Percentiles rank a stretch among this genome's conserved stretches.
These are phyloP conservation scores for Drosophila sordidula DNA, from an alignment of 2,888 invertebrate genomes.

Conservation along the genomic window DNA sequence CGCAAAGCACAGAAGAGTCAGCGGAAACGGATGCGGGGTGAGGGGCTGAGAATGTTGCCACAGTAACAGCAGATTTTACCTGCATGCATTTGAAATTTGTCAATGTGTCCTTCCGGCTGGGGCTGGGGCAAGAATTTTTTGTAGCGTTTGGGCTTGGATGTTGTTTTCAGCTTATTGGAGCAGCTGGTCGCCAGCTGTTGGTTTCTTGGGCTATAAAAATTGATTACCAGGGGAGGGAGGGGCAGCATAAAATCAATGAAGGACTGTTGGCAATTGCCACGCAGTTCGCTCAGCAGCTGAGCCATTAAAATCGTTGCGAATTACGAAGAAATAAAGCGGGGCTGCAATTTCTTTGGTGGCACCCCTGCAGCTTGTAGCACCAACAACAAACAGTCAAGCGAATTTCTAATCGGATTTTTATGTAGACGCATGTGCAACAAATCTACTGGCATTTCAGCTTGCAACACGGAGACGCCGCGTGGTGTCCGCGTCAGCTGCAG, in stretches of 20 bases:
- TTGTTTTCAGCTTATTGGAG: constrained; percentile 33
- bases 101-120: constrained; percentile 24
- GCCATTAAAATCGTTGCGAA: constrained; percentile 35
- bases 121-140: constrained; percentile 1
- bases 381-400: constrained; percentile 14
- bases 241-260: constrained; percentile 61
- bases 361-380: constrained; percentile 10
- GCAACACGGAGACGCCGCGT: constrained; percentile 1
- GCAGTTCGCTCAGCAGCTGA: constrained; percentile 44
- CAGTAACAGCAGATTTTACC: constrained; percentile 20
- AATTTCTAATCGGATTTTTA: constrained; percentile 25
- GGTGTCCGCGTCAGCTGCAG: not conserved
- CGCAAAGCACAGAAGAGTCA: not conserved
- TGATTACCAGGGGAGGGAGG: constrained; percentile 50
- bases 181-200: constrained; percentile 19
- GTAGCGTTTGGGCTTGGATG: not conserved
- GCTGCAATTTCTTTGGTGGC: not conserved
- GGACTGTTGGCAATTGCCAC: constrained; percentile 48
- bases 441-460: constrained; percentile 19
- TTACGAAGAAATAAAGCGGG: constrained; percentile 10
- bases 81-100: constrained; percentile 43
- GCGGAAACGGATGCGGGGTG: not conserved
- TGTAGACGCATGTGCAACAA: constrained; percentile 39
- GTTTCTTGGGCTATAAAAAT: constrained; percentile 55
- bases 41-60: constrained; percentile 9